Base-by-base conservation (phyloP, 2,797 vertebrate genomes). In the Moxostoma hubbsi region DNA sequence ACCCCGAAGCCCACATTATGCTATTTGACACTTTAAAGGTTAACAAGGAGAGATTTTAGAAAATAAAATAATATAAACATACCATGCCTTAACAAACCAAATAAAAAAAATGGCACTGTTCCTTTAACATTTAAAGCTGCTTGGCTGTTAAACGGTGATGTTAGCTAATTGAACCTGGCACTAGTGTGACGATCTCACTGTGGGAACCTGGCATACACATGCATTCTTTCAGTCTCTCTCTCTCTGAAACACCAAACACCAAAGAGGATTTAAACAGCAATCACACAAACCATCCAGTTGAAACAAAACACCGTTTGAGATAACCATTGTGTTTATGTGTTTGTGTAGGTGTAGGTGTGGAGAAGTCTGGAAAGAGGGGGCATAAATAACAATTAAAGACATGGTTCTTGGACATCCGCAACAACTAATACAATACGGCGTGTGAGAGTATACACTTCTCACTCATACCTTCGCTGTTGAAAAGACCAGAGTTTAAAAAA, bases 81-180 rank as follows among this genome's bases (percentile, higher is more conserved):
- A 70, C 73, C 54, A 72, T 16, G 4, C 36, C 15, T 5, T 82
- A 84, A 82, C 85, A 87, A 88, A 54, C 49, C 50, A 75, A 49
- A 78, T 66, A 57, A 73, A 63, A 73, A 66, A 78, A 84, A 86
- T 47, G 45, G 59, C 75, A 79, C 79, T 63, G 76, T 81, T 84
- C 65, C 66, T 84, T 86, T 84, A 68, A 72, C 85, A 72, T 77
- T 63, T 79, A 71, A 80, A 83, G 57, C 79, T 80, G 54, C 89
- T 86, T 83, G 81, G 81, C 81, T 84, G 85, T 90, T 90, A 87
- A 88, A 90, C 70, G 62, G 81, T 85, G 83, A 87, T 86, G 87
- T 91, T 91, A 87, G 92, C 91, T 92, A 90, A 92, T 91, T 88
- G 87, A 92, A 92, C 86, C 91, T 93, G 91, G 91, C 91, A 93